A percentile compares a stretch with the other conserved stretches of the same genome.
phyloP scores from a whole-genome alignment of 2,113 vertebrate genomes.

The Plectropomus leopardus region DNA sequence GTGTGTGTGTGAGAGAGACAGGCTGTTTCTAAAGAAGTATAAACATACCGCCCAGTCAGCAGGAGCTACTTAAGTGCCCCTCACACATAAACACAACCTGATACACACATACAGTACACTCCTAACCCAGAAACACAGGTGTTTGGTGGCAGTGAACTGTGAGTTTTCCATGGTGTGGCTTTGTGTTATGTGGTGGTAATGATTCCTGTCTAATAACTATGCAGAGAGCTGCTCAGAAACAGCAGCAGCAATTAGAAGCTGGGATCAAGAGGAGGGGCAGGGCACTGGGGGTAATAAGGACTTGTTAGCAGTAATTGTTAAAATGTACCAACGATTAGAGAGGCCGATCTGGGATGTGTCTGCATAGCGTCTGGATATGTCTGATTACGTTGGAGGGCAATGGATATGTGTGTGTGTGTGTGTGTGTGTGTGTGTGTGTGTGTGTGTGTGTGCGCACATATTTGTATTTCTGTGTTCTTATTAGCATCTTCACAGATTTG shows the following conservation, averaged over 20 bases:
- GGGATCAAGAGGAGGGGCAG: conserved; percentile 78
- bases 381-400: conserved; percentile 59
- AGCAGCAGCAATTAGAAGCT: conserved; percentile 78
- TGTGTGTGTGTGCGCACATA: conserved; percentile 33
- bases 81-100: not conserved
- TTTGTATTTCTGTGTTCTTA: conserved; percentile 47
- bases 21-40: conserved; percentile 57
- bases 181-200: conserved; percentile 52
- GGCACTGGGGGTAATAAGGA: conserved; percentile 82
- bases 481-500: conserved; percentile 59
- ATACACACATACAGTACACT: not conserved
- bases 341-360: conserved; percentile 75
- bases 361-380: conserved; percentile 59
- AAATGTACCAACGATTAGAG: conserved; percentile 81
- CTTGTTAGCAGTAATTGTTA: conserved; percentile 83
- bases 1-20: conserved; percentile 60
- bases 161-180: conserved; percentile 51
- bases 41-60: conserved; percentile 78
- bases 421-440: conserved; percentile 15
- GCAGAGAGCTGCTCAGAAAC: conserved; percentile 76
- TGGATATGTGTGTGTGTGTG: conserved; percentile 25
- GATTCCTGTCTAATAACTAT: conserved; percentile 80
- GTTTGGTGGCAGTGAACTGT: conserved; percentile 56
- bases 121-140: conserved; percentile 57
- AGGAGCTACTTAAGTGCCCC: conserved; percentile 59